A percentile compares a stretch with the other conserved stretches of the same genome.
Conservation (phyloP, 2,888 invertebrate species). For the Spialia ferax region DNA sequence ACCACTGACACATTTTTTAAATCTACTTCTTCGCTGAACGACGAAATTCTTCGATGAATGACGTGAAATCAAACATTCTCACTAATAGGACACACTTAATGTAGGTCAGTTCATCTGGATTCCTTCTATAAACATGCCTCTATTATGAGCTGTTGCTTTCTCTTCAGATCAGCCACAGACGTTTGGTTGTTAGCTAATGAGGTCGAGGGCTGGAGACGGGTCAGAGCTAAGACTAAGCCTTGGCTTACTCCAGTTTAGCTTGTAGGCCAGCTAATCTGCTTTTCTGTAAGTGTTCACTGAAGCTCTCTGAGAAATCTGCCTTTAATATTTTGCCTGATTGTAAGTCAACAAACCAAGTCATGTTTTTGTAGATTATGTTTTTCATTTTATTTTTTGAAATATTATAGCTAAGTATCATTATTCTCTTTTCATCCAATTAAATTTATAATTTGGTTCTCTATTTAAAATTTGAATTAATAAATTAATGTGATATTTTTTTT, state of each 20-base stretch:
- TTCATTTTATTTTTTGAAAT: no score
- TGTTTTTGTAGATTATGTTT: background rate
- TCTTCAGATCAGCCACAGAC: constrained; percentile 21
- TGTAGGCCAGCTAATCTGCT: constrained; percentile 34
- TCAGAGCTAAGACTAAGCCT: constrained; percentile 33
- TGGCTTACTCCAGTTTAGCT: constrained; percentile 37
- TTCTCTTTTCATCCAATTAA: no score
- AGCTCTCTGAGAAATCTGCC: constrained; percentile 12
- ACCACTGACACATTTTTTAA: no score
- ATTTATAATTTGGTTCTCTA: no score
- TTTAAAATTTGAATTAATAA: no score
- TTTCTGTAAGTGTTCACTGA: constrained; percentile 22
- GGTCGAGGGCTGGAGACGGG: constrained; percentile 33
- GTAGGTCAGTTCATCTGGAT: background rate
- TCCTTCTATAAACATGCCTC: background rate
- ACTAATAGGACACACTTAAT: background rate
- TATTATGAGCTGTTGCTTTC: background rate
- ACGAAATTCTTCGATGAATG: background rate
- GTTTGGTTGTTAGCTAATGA: constrained; percentile 35
- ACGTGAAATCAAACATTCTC: background rate
- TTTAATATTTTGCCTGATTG: background rate
- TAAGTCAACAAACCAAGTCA: background rate
- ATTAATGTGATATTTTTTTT: no score
- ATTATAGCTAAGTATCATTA: no score
- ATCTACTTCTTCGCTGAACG: background rate